Evolutionary conservation across 2,888 invertebrate genomes (phyloP).

Genomic region (Mycalesis mineus): DNA sequence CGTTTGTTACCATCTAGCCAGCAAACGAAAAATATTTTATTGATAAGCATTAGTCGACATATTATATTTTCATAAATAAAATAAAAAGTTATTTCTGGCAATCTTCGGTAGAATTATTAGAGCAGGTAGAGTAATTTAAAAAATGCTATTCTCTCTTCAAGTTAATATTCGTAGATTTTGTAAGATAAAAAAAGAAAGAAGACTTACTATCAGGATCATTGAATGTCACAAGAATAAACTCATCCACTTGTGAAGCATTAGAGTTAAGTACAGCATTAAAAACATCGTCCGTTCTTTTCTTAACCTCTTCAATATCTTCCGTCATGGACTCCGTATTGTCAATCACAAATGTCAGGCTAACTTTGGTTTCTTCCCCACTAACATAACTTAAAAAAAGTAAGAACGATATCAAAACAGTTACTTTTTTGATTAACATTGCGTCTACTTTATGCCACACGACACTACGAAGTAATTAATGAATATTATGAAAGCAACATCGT

Average conservation of each 20-base stretch:
- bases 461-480: neutral
- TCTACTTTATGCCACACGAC: neutral
- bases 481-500: neutral
- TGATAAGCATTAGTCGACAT: too few species aligned
- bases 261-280: conserved; percentile 49
- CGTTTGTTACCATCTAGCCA: too few species aligned
- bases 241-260: conserved; percentile 47
- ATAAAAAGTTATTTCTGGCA: too few species aligned
- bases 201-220: conserved; percentile 54
- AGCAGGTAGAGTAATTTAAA: too few species aligned
- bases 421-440: neutral
- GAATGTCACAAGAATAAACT: conserved; percentile 57
- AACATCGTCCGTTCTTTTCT: conserved; percentile 38
- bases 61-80: too few species aligned
- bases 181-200: neutral
- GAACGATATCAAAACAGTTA: neutral
- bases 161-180: too few species aligned
- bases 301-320: conserved; percentile 49
- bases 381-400: neutral
- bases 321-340: conserved; percentile 55
- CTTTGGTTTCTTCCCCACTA: conserved; percentile 31
- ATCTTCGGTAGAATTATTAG: too few species aligned
- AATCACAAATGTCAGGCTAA: conserved; percentile 55
- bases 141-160: too few species aligned
- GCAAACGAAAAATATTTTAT: too few species aligned